These are phyloP conservation scores for Adrianichthys oophorus DNA, from an alignment of 2,797 vertebrate species.

Conservation along the genomic window DNA sequence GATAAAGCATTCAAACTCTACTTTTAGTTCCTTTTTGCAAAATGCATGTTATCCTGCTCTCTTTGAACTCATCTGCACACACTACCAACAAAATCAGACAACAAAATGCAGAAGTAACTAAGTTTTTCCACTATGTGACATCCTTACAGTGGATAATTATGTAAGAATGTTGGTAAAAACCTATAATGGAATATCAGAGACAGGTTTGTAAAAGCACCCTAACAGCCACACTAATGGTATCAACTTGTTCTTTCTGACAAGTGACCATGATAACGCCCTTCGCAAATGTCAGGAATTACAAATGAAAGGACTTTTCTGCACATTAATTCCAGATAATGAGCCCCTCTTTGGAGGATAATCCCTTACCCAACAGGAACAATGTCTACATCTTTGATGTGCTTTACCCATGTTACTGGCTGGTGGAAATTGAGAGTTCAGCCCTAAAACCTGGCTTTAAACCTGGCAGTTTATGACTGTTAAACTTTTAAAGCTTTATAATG, in stretches of 20 bases:
- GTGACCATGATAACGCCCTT: not conserved
- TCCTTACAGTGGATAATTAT: no score
- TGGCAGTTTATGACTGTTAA: not conserved
- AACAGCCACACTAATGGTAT: not conserved
- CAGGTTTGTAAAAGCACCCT: no score
- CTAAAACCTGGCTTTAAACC: not conserved
- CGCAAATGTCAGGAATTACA: not conserved
- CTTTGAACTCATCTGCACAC: no score
- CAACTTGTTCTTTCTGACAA: not conserved
- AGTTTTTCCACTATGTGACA: no score
- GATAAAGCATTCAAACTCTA: no score
- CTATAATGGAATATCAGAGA: no score
- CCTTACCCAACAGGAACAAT: not conserved
- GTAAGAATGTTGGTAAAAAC: no score
- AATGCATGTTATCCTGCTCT: no score
- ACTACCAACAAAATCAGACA: no score
- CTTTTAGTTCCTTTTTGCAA: no score
- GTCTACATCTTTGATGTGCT: not conserved
- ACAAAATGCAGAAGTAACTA: no score
- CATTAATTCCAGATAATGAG: constrained; percentile 6
- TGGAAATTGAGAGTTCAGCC: not conserved
- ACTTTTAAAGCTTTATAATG: no score
- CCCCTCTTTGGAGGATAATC: not conserved
- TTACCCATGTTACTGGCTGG: not conserved
- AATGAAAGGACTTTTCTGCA: not conserved